Evolutionary conservation across 2,113 vertebrate species (phyloP).

Genomic region (Physeter macrocephalus): DNA sequence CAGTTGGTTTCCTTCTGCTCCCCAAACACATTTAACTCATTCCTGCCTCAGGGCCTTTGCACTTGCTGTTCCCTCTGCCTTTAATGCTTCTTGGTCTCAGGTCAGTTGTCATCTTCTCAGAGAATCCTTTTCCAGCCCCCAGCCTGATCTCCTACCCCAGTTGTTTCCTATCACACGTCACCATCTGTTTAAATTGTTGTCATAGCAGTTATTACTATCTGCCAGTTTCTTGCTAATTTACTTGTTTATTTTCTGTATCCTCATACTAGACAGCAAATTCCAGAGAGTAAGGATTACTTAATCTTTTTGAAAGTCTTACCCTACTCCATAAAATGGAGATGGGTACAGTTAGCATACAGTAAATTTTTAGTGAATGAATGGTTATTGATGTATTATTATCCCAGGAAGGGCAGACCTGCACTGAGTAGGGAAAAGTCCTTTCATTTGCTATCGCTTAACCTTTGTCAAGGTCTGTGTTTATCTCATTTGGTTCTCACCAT

Average conservation of each 20-base stretch:
- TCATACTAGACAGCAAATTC: background rate
- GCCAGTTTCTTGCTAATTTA: background rate
- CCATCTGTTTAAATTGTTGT: background rate
- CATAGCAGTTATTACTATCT: background rate
- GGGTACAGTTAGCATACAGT: background rate
- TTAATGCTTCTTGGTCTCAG: background rate
- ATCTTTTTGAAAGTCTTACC: background rate
- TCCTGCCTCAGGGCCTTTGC: background rate
- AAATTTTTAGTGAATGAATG: background rate
- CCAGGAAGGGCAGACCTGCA: background rate
- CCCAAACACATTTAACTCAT: background rate
- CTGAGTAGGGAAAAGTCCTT: background rate
- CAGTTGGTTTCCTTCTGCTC: background rate
- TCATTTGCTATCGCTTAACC: background rate
- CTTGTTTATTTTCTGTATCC: background rate
- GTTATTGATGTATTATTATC: background rate
- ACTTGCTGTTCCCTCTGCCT: background rate
- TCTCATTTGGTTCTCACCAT: background rate
- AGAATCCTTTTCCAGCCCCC: background rate
- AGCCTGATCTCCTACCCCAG: background rate
- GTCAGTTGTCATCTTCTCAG: background rate
- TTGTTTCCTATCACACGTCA: background rate
- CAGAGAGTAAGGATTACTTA: background rate
- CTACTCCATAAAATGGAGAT: background rate
- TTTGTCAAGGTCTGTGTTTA: background rate